Conservation (phyloP, 2,113 vertebrate genomes). For the Elgaria multicarinata region DNA sequence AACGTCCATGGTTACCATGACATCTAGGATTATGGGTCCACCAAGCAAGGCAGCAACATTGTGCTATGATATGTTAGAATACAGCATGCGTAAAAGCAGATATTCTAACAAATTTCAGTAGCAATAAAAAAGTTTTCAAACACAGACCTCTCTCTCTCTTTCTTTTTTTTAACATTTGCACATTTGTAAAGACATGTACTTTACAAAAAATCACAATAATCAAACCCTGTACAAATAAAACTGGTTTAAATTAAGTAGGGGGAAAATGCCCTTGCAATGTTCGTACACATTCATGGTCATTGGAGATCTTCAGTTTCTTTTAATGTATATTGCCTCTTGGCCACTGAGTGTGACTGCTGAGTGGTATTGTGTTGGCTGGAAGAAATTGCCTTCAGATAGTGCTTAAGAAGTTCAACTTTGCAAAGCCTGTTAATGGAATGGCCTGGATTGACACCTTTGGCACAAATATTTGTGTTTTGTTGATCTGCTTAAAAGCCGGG, state of each 20-base stretch:
- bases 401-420: not conserved
- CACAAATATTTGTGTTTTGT: not conserved
- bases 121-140: not conserved
- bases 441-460: not conserved
- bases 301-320: not conserved
- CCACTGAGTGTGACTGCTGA: not conserved
- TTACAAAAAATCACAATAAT: conserved; percentile 35
- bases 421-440: not conserved
- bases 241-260: conserved; percentile 2
- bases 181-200: conserved; percentile 31
- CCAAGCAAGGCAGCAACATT: not conserved
- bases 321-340: not conserved
- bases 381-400: not conserved
- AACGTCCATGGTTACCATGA: not conserved
- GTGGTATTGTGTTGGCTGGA: no score
- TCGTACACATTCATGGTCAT: conserved; percentile 6
- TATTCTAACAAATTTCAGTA: not conserved
- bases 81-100: conserved; percentile 8
- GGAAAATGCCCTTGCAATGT: conserved; percentile 26
- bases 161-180: conserved; percentile 35
- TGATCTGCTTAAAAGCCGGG: not conserved
- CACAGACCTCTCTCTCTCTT: not conserved
- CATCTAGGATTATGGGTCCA: not conserved
- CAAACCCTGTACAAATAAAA: conserved; percentile 21
- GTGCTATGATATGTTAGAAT: not conserved